Conservation (phyloP, 1,140 invertebrate genomes). For the Anastrepha ludens region DNA sequence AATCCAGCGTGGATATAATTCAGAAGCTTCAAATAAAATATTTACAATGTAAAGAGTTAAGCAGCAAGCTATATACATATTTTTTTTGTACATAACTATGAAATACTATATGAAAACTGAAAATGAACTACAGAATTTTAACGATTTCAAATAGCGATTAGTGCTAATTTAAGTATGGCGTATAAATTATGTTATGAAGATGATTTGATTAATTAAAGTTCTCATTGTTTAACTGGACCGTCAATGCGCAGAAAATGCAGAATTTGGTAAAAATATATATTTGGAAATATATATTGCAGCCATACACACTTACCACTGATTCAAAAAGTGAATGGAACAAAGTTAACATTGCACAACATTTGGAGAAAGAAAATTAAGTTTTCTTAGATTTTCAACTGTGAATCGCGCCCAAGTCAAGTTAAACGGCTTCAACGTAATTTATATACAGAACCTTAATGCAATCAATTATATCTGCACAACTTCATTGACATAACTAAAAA, state of each 20-base stretch:
- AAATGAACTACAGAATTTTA: background rate
- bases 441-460: background rate
- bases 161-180: slow-evolving; percentile 7
- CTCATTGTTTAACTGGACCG: background rate
- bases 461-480: slow-evolving; percentile 25
- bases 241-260: background rate
- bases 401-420: background rate
- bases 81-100: background rate
- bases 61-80: slow-evolving; percentile 4
- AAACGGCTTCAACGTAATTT: background rate
- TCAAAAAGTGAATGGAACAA: too few species aligned
- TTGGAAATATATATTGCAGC: background rate
- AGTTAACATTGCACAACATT: too few species aligned
- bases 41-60: background rate
- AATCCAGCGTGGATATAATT: slow-evolving; percentile 67
- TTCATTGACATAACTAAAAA: background rate
- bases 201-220: slow-evolving; percentile 1
- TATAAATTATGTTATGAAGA: slow-evolving; percentile 27
- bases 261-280: background rate
- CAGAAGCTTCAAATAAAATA: slow-evolving; percentile 7
- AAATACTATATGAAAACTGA: slow-evolving; percentile 16
- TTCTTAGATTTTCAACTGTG: too few species aligned
- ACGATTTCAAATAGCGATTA: slow-evolving; percentile 5
- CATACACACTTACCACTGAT: background rate
- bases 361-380: too few species aligned